phyloP scores from a whole-genome alignment of 2,113 vertebrate species.

The Neotragus moschatus region DNA sequence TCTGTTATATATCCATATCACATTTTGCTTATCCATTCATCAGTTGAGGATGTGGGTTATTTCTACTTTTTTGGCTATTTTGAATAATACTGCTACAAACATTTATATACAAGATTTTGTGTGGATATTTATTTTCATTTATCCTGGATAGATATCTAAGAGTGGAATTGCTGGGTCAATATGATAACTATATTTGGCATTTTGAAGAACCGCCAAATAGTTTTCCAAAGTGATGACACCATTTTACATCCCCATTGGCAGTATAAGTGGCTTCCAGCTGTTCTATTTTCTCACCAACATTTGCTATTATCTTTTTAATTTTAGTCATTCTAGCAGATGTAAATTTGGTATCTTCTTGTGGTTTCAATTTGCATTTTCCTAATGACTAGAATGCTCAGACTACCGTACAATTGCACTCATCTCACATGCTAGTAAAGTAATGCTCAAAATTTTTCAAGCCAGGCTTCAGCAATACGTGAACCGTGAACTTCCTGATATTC shows the following conservation, averaged over 20 bases:
- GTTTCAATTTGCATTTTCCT: neutral
- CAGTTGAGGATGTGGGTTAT: neutral
- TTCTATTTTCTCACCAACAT: neutral
- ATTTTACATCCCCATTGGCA: neutral
- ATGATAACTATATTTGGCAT: neutral
- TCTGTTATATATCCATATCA: neutral
- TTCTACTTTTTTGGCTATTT: neutral
- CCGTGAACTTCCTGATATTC: no score
- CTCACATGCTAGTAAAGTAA: no score
- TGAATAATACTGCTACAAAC: neutral
- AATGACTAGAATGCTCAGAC: no score
- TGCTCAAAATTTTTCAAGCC: no score
- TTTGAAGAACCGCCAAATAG: neutral
- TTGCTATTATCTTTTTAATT: neutral
- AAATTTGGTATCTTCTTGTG: neutral
- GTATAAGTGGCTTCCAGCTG: neutral
- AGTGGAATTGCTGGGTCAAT: neutral
- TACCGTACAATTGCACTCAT: no score
- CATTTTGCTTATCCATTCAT: neutral
- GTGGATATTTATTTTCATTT: neutral
- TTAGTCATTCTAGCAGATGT: neutral
- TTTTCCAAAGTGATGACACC: neutral
- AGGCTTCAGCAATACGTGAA: no score
- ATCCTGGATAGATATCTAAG: neutral
- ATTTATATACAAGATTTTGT: neutral